phyloP scores from a whole-genome alignment of 2,797 vertebrate species.

The Chromis chromis region DNA sequence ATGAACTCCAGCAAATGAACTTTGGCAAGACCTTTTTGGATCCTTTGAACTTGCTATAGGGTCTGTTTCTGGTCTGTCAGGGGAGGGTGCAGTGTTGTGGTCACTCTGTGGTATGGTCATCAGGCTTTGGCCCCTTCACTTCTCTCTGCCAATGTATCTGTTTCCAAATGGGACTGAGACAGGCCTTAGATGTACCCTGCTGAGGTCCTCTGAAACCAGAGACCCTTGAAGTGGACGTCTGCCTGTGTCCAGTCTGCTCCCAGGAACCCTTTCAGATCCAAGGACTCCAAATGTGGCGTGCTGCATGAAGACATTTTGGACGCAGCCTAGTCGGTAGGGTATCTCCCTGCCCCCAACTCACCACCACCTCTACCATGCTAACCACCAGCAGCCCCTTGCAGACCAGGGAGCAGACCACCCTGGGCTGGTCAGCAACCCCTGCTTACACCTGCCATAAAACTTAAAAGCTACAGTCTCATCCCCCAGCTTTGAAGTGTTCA shows the following conservation, averaged over 20 bases:
- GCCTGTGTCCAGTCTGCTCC: constrained; percentile 87
- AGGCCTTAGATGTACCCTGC: constrained; percentile 91
- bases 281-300: constrained; percentile 85
- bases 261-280: constrained; percentile 83
- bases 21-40: constrained; percentile 77
- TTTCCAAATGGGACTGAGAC: constrained; percentile 81
- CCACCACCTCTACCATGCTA: constrained; percentile 62
- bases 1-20: constrained; percentile 79
- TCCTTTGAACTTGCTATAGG: constrained; percentile 81
- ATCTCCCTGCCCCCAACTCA: constrained; percentile 63
- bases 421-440: constrained; percentile 92
- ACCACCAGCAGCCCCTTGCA: constrained; percentile 73
- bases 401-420: constrained; percentile 89
- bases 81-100: constrained; percentile 65
- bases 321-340: constrained; percentile 81
- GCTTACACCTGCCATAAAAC: constrained; percentile 97
- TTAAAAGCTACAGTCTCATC: constrained; percentile 92
- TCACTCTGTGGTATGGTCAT: constrained; percentile 81
- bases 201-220: constrained; percentile 97
- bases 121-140: constrained; percentile 77
- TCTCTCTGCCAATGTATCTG: constrained; percentile 87
- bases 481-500: constrained; percentile 94
- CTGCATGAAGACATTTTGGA: constrained; percentile 86
- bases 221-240: constrained; percentile 99
- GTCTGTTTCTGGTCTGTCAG: constrained; percentile 81